These are phyloP conservation scores for Branchinecta lynchi DNA, from an alignment of 1,140 invertebrate species.

Conservation along the genomic window DNA sequence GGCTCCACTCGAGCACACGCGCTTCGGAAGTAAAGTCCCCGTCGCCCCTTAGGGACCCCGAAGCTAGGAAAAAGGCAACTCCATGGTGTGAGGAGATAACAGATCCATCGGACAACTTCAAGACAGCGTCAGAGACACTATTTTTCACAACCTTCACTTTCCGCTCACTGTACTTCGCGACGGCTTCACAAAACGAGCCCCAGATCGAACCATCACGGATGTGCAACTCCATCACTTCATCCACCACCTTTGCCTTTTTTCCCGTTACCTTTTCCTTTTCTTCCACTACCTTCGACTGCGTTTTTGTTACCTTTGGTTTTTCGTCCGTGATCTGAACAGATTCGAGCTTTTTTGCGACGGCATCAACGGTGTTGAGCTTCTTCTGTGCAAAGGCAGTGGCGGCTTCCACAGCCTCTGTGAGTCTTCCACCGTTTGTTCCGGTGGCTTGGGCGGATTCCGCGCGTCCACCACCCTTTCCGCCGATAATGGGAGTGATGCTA, in stretches of 20 bases:
- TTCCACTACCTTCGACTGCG: neutral
- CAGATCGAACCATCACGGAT: neutral
- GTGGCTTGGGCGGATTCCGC: constrained; percentile 88
- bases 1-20: constrained; percentile 37
- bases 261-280: too few species aligned
- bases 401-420: constrained; percentile 55
- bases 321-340: neutral
- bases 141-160: constrained; percentile 1
- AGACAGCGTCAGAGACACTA: neutral
- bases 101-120: neutral
- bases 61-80: constrained; percentile 31
- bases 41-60: constrained; percentile 20
- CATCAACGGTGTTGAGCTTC: constrained; percentile 40
- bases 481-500: constrained; percentile 53
- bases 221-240: neutral
- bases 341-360: neutral
- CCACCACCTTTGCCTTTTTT: neutral
- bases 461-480: constrained; percentile 92
- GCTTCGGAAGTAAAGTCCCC: constrained; percentile 27
- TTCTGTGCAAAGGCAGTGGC: constrained; percentile 64
- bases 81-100: constrained; percentile 26
- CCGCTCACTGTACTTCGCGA: neutral
- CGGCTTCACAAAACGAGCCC: neutral
- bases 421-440: constrained; percentile 53
- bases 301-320: neutral